These are phyloP conservation scores for Pedetes capensis DNA, from an alignment of 2,113 vertebrate genomes.

Conservation along the genomic window DNA sequence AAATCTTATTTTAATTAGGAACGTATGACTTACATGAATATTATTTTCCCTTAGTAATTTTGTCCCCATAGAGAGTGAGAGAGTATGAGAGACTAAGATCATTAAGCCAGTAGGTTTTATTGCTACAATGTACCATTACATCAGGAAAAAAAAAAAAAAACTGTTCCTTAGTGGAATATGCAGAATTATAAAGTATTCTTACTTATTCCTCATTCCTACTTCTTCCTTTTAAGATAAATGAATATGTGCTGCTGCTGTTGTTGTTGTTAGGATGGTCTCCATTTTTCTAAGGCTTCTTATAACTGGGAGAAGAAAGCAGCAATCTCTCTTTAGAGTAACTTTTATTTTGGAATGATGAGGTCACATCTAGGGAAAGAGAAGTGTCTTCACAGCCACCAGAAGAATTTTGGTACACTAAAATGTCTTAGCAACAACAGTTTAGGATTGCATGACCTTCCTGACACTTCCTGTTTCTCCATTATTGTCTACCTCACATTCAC, in stretches of 20 bases:
- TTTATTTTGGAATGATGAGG: not conserved
- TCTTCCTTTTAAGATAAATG: not conserved
- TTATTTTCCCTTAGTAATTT: conserved; percentile 30
- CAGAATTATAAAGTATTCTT: not conserved
- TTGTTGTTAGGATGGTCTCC: too few species aligned
- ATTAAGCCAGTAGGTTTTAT: not conserved
- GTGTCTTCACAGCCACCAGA: not conserved
- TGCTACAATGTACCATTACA: not conserved
- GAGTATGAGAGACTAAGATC: not conserved
- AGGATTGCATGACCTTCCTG: not conserved
- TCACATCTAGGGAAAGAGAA: not conserved
- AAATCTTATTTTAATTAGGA: not conserved
- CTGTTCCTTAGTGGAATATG: not conserved
- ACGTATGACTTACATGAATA: not conserved
- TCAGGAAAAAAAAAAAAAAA: not conserved
- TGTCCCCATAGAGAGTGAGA: not conserved
- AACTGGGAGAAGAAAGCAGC: not conserved
- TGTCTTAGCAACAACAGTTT: not conserved
- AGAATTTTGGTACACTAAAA: not conserved
- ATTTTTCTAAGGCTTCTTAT: not conserved
- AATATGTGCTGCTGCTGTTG: too few species aligned
- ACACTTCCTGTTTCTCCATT: not conserved
- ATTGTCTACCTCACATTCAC: not conserved
- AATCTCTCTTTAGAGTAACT: not conserved
- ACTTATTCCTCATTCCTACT: not conserved